phyloP scores from a whole-genome alignment of 2,113 vertebrate species.

The Cochlearius cochlearius region DNA sequence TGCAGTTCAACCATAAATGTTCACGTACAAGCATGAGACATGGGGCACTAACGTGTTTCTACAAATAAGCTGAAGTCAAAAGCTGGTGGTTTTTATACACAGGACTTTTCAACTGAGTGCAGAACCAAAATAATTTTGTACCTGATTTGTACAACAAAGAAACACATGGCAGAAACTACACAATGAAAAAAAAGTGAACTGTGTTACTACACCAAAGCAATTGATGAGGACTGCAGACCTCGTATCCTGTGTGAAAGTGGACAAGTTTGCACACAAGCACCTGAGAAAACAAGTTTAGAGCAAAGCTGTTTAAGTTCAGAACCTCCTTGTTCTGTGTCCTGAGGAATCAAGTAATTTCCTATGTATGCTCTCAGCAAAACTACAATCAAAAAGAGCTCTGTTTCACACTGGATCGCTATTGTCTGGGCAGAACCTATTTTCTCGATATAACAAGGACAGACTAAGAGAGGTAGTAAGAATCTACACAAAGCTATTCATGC shows the following conservation, averaged over 20 bases:
- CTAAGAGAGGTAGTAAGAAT: background rate
- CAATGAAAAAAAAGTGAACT: background rate
- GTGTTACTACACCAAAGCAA: background rate
- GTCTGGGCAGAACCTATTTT: background rate
- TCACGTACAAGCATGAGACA: background rate
- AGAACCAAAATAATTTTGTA: background rate
- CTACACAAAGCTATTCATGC: background rate
- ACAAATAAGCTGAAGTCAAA: background rate
- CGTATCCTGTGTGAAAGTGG: fast-evolving
- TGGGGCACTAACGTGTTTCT: background rate
- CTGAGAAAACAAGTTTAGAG: background rate
- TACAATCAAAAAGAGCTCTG: background rate
- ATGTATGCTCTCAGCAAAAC: background rate
- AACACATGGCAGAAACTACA: background rate
- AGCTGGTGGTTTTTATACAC: background rate
- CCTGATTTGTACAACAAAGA: background rate
- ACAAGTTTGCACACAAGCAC: background rate
- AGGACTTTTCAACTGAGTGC: background rate
- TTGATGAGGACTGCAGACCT: background rate
- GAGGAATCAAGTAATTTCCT: background rate
- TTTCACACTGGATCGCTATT: background rate
- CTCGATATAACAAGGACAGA: background rate
- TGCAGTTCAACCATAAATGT: background rate
- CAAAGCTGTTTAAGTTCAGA: background rate
- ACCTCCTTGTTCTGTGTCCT: background rate